These are phyloP conservation scores for Meriones unguiculatus DNA, from an alignment of 2,113 vertebrate species.

Conservation along the genomic window DNA sequence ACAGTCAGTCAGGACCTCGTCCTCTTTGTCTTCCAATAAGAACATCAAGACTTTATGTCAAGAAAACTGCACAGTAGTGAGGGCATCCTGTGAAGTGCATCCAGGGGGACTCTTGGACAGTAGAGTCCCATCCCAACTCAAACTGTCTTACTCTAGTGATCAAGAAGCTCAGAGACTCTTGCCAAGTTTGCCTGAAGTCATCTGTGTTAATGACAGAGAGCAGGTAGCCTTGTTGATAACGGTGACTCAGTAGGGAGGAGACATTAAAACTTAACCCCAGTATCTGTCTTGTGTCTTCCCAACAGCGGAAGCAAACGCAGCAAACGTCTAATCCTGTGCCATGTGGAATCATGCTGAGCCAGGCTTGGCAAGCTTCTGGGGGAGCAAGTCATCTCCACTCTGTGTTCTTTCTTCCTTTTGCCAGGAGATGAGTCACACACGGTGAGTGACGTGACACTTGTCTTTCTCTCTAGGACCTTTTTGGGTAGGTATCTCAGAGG, in stretches of 20 bases:
- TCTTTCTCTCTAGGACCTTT: background rate
- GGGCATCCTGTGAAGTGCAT: background rate
- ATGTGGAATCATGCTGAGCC: background rate
- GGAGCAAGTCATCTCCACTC: background rate
- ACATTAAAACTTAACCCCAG: background rate
- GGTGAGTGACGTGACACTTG: background rate
- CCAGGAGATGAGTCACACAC: background rate
- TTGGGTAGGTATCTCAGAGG: background rate
- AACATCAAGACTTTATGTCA: background rate
- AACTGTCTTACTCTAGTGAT: background rate
- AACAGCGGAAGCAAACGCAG: background rate
- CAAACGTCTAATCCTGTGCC: rapidly evolving
- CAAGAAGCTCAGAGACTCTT: background rate
- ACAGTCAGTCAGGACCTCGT: background rate
- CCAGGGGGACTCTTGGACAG: background rate
- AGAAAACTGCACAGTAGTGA: background rate
- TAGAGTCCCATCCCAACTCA: background rate
- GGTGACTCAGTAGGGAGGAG: background rate
- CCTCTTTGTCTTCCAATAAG: background rate
- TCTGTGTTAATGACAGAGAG: background rate
- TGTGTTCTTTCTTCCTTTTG: background rate
- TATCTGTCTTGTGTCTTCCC: background rate
- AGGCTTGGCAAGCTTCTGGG: background rate
- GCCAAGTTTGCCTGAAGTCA: background rate
- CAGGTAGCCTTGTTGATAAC: background rate